Conservation (phyloP, 2,113 vertebrate genomes). For the Pterocles orientalis region DNA sequence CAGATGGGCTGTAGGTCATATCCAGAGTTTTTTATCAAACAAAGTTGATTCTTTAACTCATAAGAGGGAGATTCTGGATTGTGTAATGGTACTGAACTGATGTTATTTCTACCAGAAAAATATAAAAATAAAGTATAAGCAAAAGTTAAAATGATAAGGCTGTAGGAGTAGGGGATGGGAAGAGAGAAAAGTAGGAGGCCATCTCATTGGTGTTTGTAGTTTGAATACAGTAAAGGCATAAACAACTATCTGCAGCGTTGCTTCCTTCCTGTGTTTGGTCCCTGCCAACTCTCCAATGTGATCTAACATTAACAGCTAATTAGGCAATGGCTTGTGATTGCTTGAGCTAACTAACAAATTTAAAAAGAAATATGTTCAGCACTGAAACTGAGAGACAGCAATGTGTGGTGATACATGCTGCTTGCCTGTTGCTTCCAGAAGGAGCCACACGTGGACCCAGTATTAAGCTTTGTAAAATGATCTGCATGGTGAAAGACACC, state of each 20-base stretch:
- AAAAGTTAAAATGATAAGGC: neutral
- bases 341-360: neutral
- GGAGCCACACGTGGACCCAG: neutral
- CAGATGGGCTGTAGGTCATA: neutral
- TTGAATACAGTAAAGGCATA: neutral
- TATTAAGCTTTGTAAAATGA: neutral
- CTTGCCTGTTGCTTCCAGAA: neutral
- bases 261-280: neutral
- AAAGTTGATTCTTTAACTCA: neutral
- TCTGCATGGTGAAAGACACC: neutral
- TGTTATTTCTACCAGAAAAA: neutral
- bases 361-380: neutral
- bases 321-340: neutral
- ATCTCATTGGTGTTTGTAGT: neutral
- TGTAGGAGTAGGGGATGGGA: neutral
- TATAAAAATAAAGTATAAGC: neutral
- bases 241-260: neutral
- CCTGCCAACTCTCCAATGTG: neutral
- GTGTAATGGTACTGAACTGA: neutral
- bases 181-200: neutral
- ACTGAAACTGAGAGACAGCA: neutral
- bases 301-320: neutral
- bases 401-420: neutral
- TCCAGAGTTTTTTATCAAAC: neutral
- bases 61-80: neutral